Base-by-base conservation (phyloP, 2,888 invertebrate species). In the Cheilosia urbana region DNA sequence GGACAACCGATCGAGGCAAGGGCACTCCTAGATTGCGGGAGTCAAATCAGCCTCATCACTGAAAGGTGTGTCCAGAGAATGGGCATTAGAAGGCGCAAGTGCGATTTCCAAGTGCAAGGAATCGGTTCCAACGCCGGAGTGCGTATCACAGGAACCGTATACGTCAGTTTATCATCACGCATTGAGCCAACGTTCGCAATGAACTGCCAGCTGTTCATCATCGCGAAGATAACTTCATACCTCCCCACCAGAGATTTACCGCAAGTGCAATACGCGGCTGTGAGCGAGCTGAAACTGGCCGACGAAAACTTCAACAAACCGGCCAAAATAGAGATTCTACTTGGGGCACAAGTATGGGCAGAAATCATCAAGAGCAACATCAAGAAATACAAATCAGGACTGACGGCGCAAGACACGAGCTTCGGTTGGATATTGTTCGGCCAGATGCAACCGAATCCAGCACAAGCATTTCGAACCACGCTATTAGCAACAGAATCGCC, bases 281-380 rank as follows among this genome's bases (percentile, higher is more conserved):
- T 1, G 17, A 40, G 40, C 24, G 21, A 30, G 71, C 30, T 37
- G 27, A 37, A 11, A 9, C 19, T 49, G 11, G 51, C 34, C 2
- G 66, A 68, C 42, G 13, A 27, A 2, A 6, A 13, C 24, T 68
- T 17, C 11, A 15, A 62, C 19, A 7, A 68, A 7, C 27, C 68
- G 19, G 55, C 19, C 19, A 42, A 13, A 19, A n/a, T 42, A 27
- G 49, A 73, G 11, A 40, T 60, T 1, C 11, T 73, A 5, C 53
- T 62, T 5, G 51, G 72, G 19, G 62, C 45, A 15, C 49, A 66
- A 27, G 53, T 66, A n/a, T 53, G 66, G 40, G 53, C 66, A 40
- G 30, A 49, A 2, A 4, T 62, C 2, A 63, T 73, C 42, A 53
- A 53, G 21, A 27, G 15, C 17, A 2, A 53, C 53, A 45, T 72